Percentiles rank a stretch among this genome's conserved stretches.
Conservation (phyloP, 2,113 vertebrate species). For the Fulica atra region DNA sequence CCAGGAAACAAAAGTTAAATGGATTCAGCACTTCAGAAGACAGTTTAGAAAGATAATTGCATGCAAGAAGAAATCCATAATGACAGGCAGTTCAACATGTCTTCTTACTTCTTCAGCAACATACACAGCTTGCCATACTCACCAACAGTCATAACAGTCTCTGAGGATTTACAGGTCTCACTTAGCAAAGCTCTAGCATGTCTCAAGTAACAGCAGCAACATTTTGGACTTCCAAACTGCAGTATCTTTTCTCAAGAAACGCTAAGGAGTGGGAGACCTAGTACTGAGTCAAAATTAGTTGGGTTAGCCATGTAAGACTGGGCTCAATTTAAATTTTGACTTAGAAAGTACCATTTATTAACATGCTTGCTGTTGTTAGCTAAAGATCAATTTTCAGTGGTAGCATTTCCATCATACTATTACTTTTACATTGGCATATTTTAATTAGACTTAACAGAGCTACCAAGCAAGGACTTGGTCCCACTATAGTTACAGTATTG, state of each 20-base stretch:
- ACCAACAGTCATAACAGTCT: neutral
- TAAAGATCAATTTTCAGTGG: neutral
- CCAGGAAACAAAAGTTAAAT: neutral
- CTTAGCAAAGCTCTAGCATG: neutral
- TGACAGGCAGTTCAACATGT: neutral
- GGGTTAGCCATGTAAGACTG: neutral
- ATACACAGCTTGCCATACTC: neutral
- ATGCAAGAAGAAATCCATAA: neutral
- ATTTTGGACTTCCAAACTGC: neutral
- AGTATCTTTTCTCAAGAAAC: neutral
- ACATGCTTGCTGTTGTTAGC: neutral
- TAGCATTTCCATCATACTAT: neutral
- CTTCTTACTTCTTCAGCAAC: neutral
- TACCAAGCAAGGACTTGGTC: neutral
- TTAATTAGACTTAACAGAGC: neutral
- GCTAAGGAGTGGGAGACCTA: neutral
- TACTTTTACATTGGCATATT: neutral
- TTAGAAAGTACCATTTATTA: neutral
- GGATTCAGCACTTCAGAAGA: neutral
- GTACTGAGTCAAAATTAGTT: neutral
- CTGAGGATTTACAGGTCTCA: fast-evolving
- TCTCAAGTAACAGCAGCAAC: neutral
- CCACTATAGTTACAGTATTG: neutral
- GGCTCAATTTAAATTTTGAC: neutral
- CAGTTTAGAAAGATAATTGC: neutral